Conservation (phyloP, 2,797 vertebrate genomes). For the Chlorospingus flavigularis region DNA sequence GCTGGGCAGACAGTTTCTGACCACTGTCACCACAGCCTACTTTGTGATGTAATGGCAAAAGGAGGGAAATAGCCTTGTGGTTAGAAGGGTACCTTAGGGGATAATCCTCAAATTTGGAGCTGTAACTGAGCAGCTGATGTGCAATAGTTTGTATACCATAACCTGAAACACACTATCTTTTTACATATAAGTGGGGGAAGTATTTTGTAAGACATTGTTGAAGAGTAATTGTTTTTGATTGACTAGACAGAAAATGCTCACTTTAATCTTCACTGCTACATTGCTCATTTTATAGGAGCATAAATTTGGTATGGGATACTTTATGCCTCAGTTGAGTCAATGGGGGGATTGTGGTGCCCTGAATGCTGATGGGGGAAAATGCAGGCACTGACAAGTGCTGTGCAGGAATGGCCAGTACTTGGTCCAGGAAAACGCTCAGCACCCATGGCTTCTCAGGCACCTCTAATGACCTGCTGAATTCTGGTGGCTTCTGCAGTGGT, state of each 20-base stretch:
- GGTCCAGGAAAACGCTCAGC: not conserved
- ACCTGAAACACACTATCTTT: not conserved
- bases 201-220: not conserved
- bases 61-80: not conserved
- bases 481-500: not conserved
- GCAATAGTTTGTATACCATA: not conserved
- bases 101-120: not conserved
- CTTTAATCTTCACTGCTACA: not conserved
- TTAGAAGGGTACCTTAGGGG: not conserved
- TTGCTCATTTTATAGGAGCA: not conserved
- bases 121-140: not conserved
- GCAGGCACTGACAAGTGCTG: not conserved
- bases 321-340: not conserved
- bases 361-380: not conserved
- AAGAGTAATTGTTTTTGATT: not conserved
- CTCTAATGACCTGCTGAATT: not conserved
- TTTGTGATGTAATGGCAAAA: not conserved
- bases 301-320: not conserved
- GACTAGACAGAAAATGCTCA: not conserved
- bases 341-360: not conserved
- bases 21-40: not conserved
- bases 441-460: accelerated
- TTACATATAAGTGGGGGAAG: not conserved
- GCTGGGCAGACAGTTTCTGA: not conserved
- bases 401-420: not conserved